Percentiles rank a stretch among this genome's conserved stretches.
phyloP scores from a whole-genome alignment of 2,888 invertebrate species.

The Ennomos fuscantarius region DNA sequence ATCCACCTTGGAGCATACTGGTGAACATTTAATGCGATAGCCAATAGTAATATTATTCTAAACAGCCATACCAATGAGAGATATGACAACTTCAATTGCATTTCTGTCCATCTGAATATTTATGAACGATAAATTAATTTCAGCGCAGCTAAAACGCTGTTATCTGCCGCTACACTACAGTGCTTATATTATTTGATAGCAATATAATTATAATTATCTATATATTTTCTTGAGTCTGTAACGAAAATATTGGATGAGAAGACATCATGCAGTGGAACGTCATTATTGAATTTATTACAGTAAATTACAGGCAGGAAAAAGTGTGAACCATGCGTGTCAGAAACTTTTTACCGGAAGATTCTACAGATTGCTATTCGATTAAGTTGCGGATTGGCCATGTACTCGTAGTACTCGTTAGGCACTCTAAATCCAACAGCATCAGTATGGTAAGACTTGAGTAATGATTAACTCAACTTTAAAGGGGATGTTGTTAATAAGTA shows the following conservation, averaged over 20 bases:
- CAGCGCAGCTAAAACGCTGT: neutral
- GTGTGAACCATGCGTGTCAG: slow-evolving; percentile 20
- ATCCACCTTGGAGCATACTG: slow-evolving; percentile 20
- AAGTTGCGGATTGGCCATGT: slow-evolving; percentile 2
- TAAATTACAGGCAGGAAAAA: slow-evolving; percentile 30
- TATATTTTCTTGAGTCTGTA: neutral
- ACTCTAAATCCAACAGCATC: neutral
- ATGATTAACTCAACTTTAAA: no score
- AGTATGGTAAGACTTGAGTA: no score
- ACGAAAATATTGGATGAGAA: slow-evolving; percentile 1
- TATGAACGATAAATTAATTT: slow-evolving; percentile 14
- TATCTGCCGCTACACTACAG: no score
- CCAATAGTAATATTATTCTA: slow-evolving; percentile 10
- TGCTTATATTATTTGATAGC: no score
- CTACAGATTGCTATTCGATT: slow-evolving; percentile 24
- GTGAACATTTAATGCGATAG: slow-evolving; percentile 21
- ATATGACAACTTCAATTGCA: slow-evolving; percentile 3
- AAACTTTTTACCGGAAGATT: slow-evolving; percentile 22
- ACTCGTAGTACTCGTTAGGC: slow-evolving; percentile 1
- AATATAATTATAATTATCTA: no score
- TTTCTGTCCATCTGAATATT: slow-evolving; percentile 2
- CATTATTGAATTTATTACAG: slow-evolving; percentile 25
- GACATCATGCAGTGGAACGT: slow-evolving; percentile 4
- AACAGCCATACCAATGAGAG: slow-evolving; percentile 21
- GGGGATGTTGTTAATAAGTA: no score